Evolutionary conservation across 2,113 vertebrate species (phyloP), one percentile per base, ranked within the genome.

Genomic region (Tylochromis polylepis): DNA sequence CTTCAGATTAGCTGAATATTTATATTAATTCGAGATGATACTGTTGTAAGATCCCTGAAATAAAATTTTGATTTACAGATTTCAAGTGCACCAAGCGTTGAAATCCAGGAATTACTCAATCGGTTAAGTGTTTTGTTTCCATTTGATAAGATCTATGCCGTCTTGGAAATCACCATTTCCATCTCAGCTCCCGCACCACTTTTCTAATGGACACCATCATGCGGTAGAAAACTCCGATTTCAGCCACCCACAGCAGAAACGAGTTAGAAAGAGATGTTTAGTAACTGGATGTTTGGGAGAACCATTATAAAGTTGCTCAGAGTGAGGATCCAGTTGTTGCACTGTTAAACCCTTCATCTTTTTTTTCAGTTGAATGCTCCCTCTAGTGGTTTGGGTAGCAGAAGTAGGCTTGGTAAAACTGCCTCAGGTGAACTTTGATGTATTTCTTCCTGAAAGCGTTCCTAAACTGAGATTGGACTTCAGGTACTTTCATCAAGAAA

Each of bases 331-430:
- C 83, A 89, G 88, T 90, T 93, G 89, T 92, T 91, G 87, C 87
- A 67, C 36, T 24, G 31, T 22, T 5, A 36, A 58, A 79, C 38
- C 82, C 72, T 51, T 84, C 41, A 43, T 70, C 36, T 79, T 78
- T 91, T 91, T 77, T 85, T 67, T 85, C 78, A 91, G 88, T 57
- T 87, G 75, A 85, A 85, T 90, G 58, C 94, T 92, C 94, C 95
- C 93, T 90, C 95, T 96, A 93, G 91, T 92, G 95, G 95, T 85
- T 1, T 55, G 87, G 91, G 85, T 82, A 83, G 82, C 36, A 89
- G 56, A 83, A 75, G n/a, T 53, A 55, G 51, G 38, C 62, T 70
- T 67, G 36, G 41, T 12, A 62, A 62, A 27, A 12, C 62, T 53
- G 38, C 77, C 65, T 82, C 72, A 72, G 41, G 49, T 88, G 59